These are phyloP conservation scores for zebrafish (Danio rerio) DNA, from an alignment of 2,113 vertebrate genomes.

Conservation along the genomic window DNA sequence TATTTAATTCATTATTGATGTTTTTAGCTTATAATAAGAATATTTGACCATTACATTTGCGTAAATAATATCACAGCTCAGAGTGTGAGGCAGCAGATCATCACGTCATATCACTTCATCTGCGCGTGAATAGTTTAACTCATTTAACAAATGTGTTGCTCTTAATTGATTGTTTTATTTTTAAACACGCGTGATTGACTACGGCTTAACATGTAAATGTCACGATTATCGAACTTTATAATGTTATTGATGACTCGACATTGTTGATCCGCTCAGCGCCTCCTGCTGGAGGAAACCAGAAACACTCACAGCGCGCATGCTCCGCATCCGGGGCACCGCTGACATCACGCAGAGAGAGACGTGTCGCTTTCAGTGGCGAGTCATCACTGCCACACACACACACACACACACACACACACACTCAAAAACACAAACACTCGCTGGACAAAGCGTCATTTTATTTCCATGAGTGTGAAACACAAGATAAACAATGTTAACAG, in stretches of 20 bases:
- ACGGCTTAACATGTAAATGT: neutral
- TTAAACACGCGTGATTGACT: neutral
- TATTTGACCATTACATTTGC: too few species aligned
- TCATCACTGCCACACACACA: neutral
- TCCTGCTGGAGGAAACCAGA: neutral
- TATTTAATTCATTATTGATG: too few species aligned
- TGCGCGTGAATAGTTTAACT: too few species aligned
- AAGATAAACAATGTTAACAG: slow-evolving; percentile 47
- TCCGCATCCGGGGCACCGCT: neutral
- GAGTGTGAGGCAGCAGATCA: too few species aligned
- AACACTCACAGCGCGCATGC: neutral
- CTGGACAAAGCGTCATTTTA: slow-evolving; percentile 60
- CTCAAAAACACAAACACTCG: neutral
- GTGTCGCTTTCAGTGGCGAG: neutral
- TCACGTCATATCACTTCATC: too few species aligned
- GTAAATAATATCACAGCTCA: too few species aligned
- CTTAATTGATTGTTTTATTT: too few species aligned
- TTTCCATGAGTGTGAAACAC: slow-evolving; percentile 64
- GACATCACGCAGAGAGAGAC: slow-evolving; percentile 19
- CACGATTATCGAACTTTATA: too few species aligned
- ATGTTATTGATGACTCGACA: too few species aligned
- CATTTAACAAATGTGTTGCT: too few species aligned
- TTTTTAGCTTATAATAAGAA: too few species aligned
- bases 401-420: neutral
- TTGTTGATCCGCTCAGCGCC: neutral